Evolutionary conservation across 23 tunicate genomes (phyloP), one percentile per base, ranked within the genome.

Genomic region (Ascidia mentula): DNA sequence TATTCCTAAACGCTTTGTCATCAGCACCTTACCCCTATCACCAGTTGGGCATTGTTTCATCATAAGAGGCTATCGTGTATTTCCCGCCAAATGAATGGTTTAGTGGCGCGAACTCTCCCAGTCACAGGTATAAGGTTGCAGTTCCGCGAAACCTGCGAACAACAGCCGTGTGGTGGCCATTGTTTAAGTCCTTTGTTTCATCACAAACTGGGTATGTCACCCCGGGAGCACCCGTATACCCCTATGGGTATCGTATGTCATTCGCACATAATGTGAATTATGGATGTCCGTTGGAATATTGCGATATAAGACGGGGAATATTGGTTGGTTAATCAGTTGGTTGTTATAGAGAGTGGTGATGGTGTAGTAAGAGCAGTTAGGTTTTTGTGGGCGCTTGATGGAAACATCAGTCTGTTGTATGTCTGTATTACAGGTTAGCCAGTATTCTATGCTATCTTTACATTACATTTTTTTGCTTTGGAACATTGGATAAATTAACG

Each of bases 171-270:
- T 53, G 65, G 24, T n/a, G n/a, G n/a, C n/a, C 7, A 53, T 28
- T 20, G 24, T 28, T 53, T 20, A 53, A 9, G 65, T 3, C 13
- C 65, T 53, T 53, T 53, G 65, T 53, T 26, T 20, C 65, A 28
- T n/a, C n/a, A n/a, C n/a, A n/a, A n/a, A 20, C 65, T 26, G 65
- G 65, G 65, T 53, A 53, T 53, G 65, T 53, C 22, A 53, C 65
- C 65, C 65, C 65, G 24, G 4, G 28, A 28, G 65, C 7, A n/a
- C 65, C 65, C 65, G 24, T 53, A 53, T 53, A 53, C 65, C 65
- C 65, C 65, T 26, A 53, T 3, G 24, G 13, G 24, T 53, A 53
- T 53, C 65, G 13, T 20, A 53, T 53, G 24, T 53, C 65, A 53
- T 53, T 53, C 65, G 65, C 65, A 28, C 24, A 53, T 53, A 20